Conservation (phyloP, 2,888 invertebrate species). For the Cheiracanthium punctorium region DNA sequence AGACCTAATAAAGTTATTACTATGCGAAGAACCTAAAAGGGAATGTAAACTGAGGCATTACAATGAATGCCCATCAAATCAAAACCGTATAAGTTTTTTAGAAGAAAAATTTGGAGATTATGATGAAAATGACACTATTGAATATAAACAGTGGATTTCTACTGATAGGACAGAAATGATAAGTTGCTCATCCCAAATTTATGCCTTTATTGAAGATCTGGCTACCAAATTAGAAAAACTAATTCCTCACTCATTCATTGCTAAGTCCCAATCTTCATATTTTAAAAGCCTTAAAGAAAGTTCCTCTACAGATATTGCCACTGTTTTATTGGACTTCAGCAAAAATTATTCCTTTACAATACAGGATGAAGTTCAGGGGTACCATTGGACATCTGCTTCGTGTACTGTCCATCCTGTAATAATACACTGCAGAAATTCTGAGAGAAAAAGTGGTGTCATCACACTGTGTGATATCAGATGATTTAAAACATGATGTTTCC, state of each 20-base stretch:
- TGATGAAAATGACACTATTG: slow-evolving; percentile 7
- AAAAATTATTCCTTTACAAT: neutral
- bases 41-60: neutral
- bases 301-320: neutral
- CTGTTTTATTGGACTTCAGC: neutral
- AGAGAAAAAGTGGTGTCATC: neutral
- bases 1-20: neutral
- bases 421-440: neutral
- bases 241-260: slow-evolving; percentile 28
- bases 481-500: neutral
- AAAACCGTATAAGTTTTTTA: neutral
- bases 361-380: neutral
- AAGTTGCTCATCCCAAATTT: neutral
- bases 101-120: slow-evolving; percentile 11
- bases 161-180: slow-evolving; percentile 6
- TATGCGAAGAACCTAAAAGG: neutral
- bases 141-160: slow-evolving; percentile 21
- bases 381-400: neutral
- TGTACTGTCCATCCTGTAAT: neutral
- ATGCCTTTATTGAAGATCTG: slow-evolving; percentile 15
- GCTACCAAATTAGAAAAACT: neutral
- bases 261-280: neutral
- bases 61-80: slow-evolving; percentile 9
- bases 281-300: neutral
- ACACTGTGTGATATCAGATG: too few relatives aligned